Evolutionary conservation across 2,797 vertebrate genomes (phyloP).

Genomic region (Sparus aurata): DNA sequence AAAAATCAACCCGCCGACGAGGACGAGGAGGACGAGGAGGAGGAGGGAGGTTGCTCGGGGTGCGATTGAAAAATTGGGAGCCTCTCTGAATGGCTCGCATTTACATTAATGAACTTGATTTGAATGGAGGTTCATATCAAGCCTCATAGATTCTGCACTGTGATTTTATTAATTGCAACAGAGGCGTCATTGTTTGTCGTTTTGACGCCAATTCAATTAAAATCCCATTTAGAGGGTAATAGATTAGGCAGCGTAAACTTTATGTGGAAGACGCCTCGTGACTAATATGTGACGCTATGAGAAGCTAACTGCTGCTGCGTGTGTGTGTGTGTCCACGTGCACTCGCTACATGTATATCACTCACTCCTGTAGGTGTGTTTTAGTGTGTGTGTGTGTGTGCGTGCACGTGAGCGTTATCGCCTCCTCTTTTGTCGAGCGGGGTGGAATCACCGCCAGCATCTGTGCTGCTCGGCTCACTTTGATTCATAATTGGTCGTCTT

Average conservation of each 20-base stretch:
- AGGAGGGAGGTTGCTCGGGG: background rate
- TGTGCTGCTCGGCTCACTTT: slow-evolving; percentile 68
- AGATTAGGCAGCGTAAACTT: slow-evolving; percentile 87
- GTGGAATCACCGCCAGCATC: slow-evolving; percentile 67
- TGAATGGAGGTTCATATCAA: slow-evolving; percentile 99
- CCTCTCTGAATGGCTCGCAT: slow-evolving; percentile 84
- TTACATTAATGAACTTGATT: slow-evolving; percentile 97
- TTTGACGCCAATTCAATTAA: slow-evolving; percentile 98
- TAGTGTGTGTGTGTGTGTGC: background rate
- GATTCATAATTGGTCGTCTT: slow-evolving; percentile 74
- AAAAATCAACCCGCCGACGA: slow-evolving; percentile 89
- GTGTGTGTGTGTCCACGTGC: slow-evolving; percentile 29
- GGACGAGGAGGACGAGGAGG: slow-evolving; percentile 69
- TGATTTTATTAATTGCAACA: slow-evolving; percentile 99
- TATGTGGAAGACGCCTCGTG: slow-evolving; percentile 82
- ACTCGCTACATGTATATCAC: slow-evolving; percentile 23
- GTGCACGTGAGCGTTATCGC: slow-evolving; percentile 41
- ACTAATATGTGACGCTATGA: slow-evolving; percentile 80
- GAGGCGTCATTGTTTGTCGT: slow-evolving; percentile 98
- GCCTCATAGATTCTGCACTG: slow-evolving; percentile 98
- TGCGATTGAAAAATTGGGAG: slow-evolving; percentile 93
- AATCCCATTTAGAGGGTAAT: slow-evolving; percentile 97
- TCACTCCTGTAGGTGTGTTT: slow-evolving; percentile 53
- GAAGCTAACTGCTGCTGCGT: slow-evolving; percentile 54
- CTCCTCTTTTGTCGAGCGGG: slow-evolving; percentile 70